These are phyloP conservation scores for Cygnus buccinator DNA, from an alignment of 2,113 vertebrate species.

Conservation along the genomic window DNA sequence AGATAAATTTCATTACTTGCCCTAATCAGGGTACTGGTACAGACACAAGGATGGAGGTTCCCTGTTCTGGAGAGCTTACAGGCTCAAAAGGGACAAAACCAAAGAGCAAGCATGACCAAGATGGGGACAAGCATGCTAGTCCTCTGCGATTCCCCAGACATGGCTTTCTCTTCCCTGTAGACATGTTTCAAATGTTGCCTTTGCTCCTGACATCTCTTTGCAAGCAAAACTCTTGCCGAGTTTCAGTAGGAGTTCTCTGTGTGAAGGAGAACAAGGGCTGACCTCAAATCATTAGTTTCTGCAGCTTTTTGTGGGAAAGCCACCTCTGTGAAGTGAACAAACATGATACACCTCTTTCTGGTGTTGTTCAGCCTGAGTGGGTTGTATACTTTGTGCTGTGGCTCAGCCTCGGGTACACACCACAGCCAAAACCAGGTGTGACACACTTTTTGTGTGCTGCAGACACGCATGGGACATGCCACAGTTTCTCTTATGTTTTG, in stretches of 20 bases:
- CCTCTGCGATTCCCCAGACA: background rate
- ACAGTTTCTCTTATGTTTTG: constrained; percentile 30
- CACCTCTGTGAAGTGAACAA: background rate
- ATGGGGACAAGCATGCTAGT: accelerated
- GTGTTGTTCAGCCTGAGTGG: background rate
- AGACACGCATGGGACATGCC: background rate
- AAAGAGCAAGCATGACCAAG: background rate
- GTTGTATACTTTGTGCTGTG: background rate
- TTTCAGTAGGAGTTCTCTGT: background rate
- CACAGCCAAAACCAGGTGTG: constrained; percentile 54
- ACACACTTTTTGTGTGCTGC: constrained; percentile 41
- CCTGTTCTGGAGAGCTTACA: background rate
- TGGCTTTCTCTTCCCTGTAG: background rate
- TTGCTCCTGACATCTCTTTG: background rate
- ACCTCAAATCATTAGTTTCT: background rate
- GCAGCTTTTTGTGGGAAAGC: background rate
- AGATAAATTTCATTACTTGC: background rate
- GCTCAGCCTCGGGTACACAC: background rate
- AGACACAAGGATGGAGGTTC: background rate
- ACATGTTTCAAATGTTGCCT: background rate
- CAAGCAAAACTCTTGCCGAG: background rate
- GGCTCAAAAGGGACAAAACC: background rate
- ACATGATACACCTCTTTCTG: background rate
- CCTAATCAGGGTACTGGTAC: background rate
- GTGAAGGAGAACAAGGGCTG: background rate